Percentiles rank a stretch among this genome's conserved stretches.
phyloP scores from a whole-genome alignment of 2,113 vertebrate species.

The Machaerirhynchus nigripectus region DNA sequence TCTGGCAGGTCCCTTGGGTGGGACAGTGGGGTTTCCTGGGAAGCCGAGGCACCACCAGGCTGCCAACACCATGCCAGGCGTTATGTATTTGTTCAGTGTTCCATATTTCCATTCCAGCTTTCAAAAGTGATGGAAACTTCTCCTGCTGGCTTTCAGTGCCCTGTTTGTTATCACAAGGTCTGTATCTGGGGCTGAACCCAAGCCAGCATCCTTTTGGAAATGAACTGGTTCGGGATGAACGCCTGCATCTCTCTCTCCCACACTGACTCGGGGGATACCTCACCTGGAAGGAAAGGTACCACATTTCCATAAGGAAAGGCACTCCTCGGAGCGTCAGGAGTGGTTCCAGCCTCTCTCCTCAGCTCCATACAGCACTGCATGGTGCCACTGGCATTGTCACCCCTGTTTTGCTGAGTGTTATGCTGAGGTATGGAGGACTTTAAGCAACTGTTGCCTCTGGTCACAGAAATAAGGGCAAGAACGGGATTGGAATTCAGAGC shows the following conservation, averaged over 20 bases:
- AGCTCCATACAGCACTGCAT: background rate
- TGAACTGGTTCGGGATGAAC: background rate
- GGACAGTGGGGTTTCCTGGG: background rate
- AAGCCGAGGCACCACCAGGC: rapidly evolving
- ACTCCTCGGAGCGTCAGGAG: background rate
- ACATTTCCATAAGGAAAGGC: background rate
- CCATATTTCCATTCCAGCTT: background rate
- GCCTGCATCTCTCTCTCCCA: background rate
- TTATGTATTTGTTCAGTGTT: background rate
- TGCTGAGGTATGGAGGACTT: background rate
- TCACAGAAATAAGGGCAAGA: background rate
- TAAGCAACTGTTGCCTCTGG: background rate
- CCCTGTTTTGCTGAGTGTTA: background rate
- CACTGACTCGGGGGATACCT: rapidly evolving
- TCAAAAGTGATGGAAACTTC: background rate
- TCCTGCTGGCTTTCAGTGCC: background rate
- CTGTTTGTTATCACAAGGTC: background rate
- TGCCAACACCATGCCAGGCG: rapidly evolving
- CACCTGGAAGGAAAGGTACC: background rate
- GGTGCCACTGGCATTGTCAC: background rate
- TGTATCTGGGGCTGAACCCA: background rate
- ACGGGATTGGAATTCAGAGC: background rate
- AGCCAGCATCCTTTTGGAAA: background rate
- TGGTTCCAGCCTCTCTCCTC: background rate
- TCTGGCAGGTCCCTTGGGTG: background rate